Evolutionary conservation across 2,113 vertebrate species (phyloP), one percentile per base, ranked within the genome.

Genomic region (Dascyllus trimaculatus): DNA sequence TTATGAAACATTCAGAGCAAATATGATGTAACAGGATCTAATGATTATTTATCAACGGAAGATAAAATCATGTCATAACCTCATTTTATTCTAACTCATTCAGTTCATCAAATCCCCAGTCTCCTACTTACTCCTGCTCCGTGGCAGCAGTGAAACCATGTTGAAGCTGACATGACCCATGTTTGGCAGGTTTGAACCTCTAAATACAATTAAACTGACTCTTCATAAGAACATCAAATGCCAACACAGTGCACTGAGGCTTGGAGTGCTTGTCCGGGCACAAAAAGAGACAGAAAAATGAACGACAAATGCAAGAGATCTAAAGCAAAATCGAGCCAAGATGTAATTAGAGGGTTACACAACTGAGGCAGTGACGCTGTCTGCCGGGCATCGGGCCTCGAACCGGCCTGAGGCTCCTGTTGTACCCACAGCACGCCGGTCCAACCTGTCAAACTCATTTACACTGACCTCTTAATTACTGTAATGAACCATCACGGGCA

Each of bases 261-360:
- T 15, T 1, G 1, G 21, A 5, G 7, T 48, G 15, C 21, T 24
- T 3, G 1, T 57, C 38, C 45, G 18, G 46, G 60, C 29, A 65
- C 67, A 63, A 24, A 54, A 25, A 64, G 32, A 71, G 32, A 19
- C 65, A 38, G 48, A 61, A 9, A 70, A 48, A 45, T 24, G 5
- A n/a, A 72, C 29, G 13, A 4, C 18, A 29, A 51, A 40, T 0
- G 2, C 56, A 61, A 14, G 22, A 57, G 15, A 77, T 68, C 45
- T 63, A 75, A 54, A 40, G 32, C 18, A 19, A 69, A 69, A 26
- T 35, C 0, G 1, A 83, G 83, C 78, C 67, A 77, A 76, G 80
- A 82, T 60, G 56, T 82, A 78, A 89, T 86, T 78, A 83, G 83
- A 54, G 25, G 21, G 71, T 92, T 93, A 49, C 17, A 60, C 92